Evolutionary conservation across 2,797 vertebrate species (phyloP), one percentile per base, ranked within the genome.

Genomic region (Fratercula arctica): DNA sequence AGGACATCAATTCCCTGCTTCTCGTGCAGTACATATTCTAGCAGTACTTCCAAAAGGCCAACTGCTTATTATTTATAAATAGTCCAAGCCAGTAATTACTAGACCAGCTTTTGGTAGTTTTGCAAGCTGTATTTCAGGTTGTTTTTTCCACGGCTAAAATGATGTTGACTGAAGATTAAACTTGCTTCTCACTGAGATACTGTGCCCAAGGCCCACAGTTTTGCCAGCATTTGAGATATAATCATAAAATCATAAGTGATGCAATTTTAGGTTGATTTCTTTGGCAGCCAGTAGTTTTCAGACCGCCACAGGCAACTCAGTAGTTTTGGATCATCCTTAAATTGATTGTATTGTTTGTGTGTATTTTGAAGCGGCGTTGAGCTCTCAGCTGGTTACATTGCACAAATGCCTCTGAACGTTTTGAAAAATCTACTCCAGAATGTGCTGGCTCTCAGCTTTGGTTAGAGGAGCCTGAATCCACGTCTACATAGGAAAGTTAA

Each of bases 191-290:
- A 89, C 23, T 0, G 0, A 91, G 35, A 21, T 54, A 61, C 37
- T 87, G 64, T 89, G 73, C 9, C 29, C 48, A 85, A 86, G 69
- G 39, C 61, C 54, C 17, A 28, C 29, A 45, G 24, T 82, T 94
- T 85, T 95, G 53, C 61, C 64, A 80, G 15, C 26, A 35, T 77
- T 78, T 77, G 54, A 90, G 93, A 86, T 82, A 75, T 4, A 92
- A 87, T 88, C 66, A 69, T 75, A 74, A 91, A 83, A 82, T 91
- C 26, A 0, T 56, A 84, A 92, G 46, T 56, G 66, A 37, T 88
- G 82, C 79, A 94, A 86, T 95, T 94, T 95, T 72, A 78, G 59
- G 46, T 73, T 95, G 66, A 84, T 94, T 95, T 95, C 33, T 93
- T 96, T 91, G 91, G 76, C 87, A 95, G 46, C 1, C 24, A 19